A percentile compares a stretch with the other conserved stretches of the same genome.
Conservation (phyloP, 2,888 invertebrate species). For the Ecliptopera silaceata region DNA sequence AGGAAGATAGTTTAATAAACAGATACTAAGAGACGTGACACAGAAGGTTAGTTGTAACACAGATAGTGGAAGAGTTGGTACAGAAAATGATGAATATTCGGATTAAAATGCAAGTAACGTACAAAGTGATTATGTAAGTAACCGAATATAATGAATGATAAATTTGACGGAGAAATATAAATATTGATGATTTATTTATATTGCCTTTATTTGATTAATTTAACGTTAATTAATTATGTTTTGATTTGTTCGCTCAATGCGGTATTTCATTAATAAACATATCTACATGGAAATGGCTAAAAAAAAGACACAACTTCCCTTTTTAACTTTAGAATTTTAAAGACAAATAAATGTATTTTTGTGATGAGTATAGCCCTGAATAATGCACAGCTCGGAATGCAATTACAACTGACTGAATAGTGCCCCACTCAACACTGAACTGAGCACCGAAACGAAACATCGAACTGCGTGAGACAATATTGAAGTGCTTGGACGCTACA, state of each 20-base stretch:
- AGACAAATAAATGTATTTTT: too few species aligned
- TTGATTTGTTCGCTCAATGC: slow-evolving; percentile 2
- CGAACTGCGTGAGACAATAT: not conserved
- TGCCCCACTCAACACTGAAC: not conserved
- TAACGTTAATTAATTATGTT: not conserved
- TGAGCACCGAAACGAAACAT: not conserved
- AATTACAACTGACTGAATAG: not conserved
- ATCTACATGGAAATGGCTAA: too few species aligned
- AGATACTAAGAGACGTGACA: not conserved
- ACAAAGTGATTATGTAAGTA: slow-evolving; percentile 10
- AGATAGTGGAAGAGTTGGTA: not conserved
- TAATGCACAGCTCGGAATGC: slow-evolving; percentile 4
- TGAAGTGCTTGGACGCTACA: slow-evolving; percentile 10
- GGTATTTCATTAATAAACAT: slow-evolving; percentile 14
- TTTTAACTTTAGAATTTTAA: too few species aligned
- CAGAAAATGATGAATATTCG: slow-evolving; percentile 1
- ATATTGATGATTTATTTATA: slow-evolving; percentile 17
- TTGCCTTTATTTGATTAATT: not conserved
- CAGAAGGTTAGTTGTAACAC: not conserved
- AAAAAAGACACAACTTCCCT: too few species aligned
- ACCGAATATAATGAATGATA: slow-evolving; percentile 20
- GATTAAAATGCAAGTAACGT: slow-evolving; percentile 9
- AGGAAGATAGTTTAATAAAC: not conserved
- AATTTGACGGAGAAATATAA: slow-evolving; percentile 9
- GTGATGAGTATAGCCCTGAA: too few species aligned